Percentiles rank a stretch among this genome's conserved stretches.
These are phyloP conservation scores for Macquaria ambigua DNA, from an alignment of 2,113 vertebrate species.

Conservation along the genomic window DNA sequence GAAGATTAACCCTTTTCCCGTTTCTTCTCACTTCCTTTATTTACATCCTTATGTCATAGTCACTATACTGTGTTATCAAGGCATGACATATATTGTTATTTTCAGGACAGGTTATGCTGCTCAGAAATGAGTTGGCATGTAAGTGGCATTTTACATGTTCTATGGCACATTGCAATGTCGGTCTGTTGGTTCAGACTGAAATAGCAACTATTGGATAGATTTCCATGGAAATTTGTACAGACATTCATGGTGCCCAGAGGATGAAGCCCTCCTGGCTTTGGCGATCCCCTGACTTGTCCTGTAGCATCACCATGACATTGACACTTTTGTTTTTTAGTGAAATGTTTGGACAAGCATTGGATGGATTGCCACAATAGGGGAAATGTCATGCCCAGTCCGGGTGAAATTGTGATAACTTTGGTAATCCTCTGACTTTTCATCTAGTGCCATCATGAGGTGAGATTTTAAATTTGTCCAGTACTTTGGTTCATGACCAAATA, in stretches of 20 bases:
- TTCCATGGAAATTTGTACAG: background rate
- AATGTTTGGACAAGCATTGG: too few species aligned
- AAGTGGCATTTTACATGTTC: background rate
- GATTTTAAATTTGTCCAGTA: too few species aligned
- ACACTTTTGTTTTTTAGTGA: too few species aligned
- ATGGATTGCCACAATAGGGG: too few species aligned
- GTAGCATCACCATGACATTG: too few species aligned
- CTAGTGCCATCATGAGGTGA: too few species aligned
- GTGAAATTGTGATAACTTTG: too few species aligned
- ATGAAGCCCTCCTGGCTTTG: background rate
- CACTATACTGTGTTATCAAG: background rate
- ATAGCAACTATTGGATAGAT: background rate
- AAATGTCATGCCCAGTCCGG: too few species aligned
- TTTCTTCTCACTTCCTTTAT: background rate
- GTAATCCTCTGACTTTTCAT: too few species aligned
- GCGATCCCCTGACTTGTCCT: background rate
- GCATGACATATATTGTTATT: background rate
- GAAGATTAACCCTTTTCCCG: slow-evolving; percentile 8
- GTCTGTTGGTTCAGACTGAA: background rate
- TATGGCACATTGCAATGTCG: background rate
- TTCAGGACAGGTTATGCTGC: background rate
- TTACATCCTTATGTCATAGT: background rate
- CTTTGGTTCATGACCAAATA: too few species aligned
- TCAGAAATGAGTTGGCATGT: background rate
- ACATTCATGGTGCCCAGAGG: background rate